phyloP scores from a whole-genome alignment of 1,140 invertebrate species.

The Halesus radiatus region DNA sequence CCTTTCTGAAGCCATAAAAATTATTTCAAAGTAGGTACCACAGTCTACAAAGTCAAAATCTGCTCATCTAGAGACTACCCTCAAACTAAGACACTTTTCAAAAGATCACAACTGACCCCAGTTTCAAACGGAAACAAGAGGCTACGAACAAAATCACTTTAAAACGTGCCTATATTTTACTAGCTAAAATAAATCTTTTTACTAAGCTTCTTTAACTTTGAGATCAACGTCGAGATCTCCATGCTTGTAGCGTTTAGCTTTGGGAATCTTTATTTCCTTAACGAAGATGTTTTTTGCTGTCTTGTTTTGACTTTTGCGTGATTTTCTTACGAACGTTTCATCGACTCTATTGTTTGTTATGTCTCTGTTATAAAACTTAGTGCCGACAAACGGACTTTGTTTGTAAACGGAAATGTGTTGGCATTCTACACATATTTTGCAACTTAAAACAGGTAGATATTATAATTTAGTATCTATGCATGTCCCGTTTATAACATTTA shows the following conservation, averaged over 20 bases:
- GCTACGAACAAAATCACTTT: not conserved
- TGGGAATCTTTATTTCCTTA: constrained; percentile 1
- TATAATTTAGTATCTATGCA: too few species aligned
- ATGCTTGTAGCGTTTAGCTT: too few species aligned
- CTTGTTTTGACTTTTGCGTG: constrained; percentile 24
- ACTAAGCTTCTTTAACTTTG: not conserved
- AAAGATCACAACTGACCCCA: not conserved
- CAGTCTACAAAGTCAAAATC: too few species aligned
- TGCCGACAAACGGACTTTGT: constrained; percentile 9
- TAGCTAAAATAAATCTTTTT: not conserved
- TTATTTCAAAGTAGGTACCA: not conserved
- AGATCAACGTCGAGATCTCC: too few species aligned
- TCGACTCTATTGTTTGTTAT: constrained; percentile 12
- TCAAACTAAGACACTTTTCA: not conserved
- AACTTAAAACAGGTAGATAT: not conserved
- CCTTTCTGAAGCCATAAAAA: not conserved
- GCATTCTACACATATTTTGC: not conserved
- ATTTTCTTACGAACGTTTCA: constrained; percentile 29
- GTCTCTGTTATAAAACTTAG: constrained; percentile 1
- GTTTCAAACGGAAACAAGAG: too few species aligned
- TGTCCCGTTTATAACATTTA: too few species aligned
- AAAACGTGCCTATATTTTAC: not conserved
- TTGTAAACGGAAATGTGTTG: constrained; percentile 10
- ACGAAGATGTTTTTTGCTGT: not conserved
- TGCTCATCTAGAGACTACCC: too few species aligned